A percentile compares a stretch with the other conserved stretches of the same genome.
Conservation (phyloP, 2,888 invertebrate species). For the Campoplex nolae region DNA sequence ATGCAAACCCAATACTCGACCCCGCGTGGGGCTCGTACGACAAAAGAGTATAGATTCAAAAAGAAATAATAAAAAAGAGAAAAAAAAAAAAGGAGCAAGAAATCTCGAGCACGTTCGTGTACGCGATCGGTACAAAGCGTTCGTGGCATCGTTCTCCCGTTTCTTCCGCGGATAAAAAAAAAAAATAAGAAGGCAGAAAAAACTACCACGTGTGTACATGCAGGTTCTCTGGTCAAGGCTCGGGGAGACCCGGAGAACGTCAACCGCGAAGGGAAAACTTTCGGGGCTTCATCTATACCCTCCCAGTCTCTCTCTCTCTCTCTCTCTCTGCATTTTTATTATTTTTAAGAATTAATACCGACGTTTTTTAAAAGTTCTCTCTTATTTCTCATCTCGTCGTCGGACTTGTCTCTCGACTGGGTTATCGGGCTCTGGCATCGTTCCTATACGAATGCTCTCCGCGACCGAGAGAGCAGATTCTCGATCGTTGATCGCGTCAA, state of each 20-base stretch:
- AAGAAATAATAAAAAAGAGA: neutral
- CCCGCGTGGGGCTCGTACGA: neutral
- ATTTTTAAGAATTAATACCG: neutral
- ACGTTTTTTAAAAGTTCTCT: neutral
- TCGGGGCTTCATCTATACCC: slow-evolving; percentile 58
- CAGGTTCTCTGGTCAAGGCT: slow-evolving; percentile 27
- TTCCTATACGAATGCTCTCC: slow-evolving; percentile 33
- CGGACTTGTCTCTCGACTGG: slow-evolving; percentile 49
- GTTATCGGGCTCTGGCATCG: slow-evolving; percentile 60
- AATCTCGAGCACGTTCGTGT: slow-evolving; percentile 29
- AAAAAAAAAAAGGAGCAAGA: slow-evolving; percentile 7
- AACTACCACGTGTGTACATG: slow-evolving; percentile 3
- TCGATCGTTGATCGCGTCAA: slow-evolving; percentile 47
- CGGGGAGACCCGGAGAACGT: slow-evolving; percentile 4
- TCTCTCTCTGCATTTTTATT: neutral
- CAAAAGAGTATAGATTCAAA: slow-evolving; percentile 11
- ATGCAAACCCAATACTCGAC: slow-evolving; percentile 51
- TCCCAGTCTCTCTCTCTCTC: neutral
- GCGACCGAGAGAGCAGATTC: slow-evolving; percentile 11
- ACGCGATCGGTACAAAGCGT: slow-evolving; percentile 63
- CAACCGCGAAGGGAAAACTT: slow-evolving; percentile 64
- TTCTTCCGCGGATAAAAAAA: slow-evolving; percentile 26
- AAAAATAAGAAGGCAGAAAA: neutral
- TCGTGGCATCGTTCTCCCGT: slow-evolving; percentile 47
- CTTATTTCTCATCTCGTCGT: slow-evolving; percentile 25